phyloP scores from a whole-genome alignment of 2,888 invertebrate species.

The Oligia strigilis region DNA sequence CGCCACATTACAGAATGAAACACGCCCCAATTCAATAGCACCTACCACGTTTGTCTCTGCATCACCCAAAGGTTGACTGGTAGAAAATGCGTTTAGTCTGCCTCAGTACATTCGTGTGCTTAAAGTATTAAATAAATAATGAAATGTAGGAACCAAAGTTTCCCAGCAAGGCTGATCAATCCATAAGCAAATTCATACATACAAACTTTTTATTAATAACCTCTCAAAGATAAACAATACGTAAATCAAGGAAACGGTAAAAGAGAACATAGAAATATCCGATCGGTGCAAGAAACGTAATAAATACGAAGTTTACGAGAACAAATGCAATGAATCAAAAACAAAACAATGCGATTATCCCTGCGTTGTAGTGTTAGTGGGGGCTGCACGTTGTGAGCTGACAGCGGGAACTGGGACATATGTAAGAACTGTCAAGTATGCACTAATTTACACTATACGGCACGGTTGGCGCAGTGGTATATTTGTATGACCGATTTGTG shows the following conservation, averaged over 20 bases:
- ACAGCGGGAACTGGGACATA: slow-evolving; percentile 46
- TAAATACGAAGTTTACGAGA: slow-evolving; percentile 85
- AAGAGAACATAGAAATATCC: slow-evolving; percentile 79
- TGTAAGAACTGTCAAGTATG: background rate
- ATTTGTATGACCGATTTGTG: too few relatives aligned
- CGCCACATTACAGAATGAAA: background rate
- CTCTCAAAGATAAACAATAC: slow-evolving; percentile 49
- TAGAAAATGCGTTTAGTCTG: background rate
- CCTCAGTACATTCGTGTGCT: background rate
- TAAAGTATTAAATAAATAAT: background rate
- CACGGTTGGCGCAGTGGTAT: too few relatives aligned
- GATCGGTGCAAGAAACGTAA: slow-evolving; percentile 83
- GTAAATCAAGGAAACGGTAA: slow-evolving; percentile 60
- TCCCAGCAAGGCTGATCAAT: background rate
- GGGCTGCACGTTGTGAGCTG: slow-evolving; percentile 59
- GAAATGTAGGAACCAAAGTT: background rate
- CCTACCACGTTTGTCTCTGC: background rate
- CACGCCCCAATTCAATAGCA: background rate
- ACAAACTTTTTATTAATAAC: slow-evolving; percentile 44
- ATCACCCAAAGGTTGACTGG: background rate
- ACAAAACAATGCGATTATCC: slow-evolving; percentile 90
- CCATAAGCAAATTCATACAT: slow-evolving; percentile 20
- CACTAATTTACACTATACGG: too few relatives aligned
- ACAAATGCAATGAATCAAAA: slow-evolving; percentile 89
- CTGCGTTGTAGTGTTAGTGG: slow-evolving; percentile 78